Evolutionary conservation across 2,797 vertebrate genomes (phyloP).

Genomic region (Macropodus opercularis): DNA sequence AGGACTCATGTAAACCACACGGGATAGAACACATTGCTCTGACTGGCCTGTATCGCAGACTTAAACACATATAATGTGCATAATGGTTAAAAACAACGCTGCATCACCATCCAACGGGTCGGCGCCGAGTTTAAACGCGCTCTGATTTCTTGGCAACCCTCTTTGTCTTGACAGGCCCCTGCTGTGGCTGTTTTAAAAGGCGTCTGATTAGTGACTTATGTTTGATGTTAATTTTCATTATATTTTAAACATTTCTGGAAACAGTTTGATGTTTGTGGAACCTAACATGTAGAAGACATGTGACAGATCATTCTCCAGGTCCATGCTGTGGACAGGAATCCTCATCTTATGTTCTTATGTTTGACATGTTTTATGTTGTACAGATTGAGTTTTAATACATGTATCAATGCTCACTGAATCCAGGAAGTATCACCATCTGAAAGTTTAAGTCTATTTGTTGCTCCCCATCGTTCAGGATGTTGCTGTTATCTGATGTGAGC

Average conservation of each 20-base stretch:
- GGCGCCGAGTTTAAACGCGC: not conserved
- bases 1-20: conserved; percentile 16
- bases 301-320: too few species aligned
- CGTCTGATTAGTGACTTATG: not conserved
- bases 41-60: not conserved
- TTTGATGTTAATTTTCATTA: not conserved
- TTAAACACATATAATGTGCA: too few species aligned
- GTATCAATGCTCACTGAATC: too few species aligned
- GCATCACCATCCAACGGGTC: too few species aligned
- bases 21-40: conserved; percentile 4
- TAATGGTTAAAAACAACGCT: too few species aligned
- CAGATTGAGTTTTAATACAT: not conserved
- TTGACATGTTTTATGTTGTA: too few species aligned
- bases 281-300: not conserved
- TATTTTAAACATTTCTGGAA: not conserved
- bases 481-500: too few species aligned
- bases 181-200: not conserved
- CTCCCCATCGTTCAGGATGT: too few species aligned
- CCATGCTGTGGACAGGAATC: too few species aligned
- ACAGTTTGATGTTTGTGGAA: not conserved
- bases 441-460: too few species aligned
- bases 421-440: too few species aligned
- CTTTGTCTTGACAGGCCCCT: not conserved
- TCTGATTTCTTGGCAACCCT: not conserved
- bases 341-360: not conserved